Base-by-base conservation (phyloP, 2,113 vertebrate genomes). In the Hemichromis elongatus region DNA sequence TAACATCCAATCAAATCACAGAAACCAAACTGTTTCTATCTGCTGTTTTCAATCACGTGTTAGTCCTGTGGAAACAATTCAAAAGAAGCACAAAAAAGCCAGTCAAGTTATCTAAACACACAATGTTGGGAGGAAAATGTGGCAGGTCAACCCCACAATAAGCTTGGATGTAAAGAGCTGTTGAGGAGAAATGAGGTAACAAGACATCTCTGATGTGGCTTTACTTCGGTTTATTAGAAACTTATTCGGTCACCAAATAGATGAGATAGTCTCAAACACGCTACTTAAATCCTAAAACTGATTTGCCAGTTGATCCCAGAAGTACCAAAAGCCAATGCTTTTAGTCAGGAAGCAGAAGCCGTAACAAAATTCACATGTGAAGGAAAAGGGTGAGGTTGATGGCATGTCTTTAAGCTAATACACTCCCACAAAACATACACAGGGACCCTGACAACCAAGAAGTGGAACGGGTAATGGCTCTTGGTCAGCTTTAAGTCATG, bases 401-500 rank as follows among this genome's bases (percentile, higher is more conserved):
- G 33, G 55, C 24, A 77, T 52, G 16, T 52, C 47, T 78, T 37
- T 24, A 26, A 80, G 26, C 9, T 6, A 68, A 80, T 24, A 53
- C 11, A 75, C 21, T 30, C 66, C 57, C 14, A 13, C n/a, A 83
- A 33, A 56, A n/a, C 61, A 83, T 81, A 78, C 59, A 70, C 14
- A 50, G 18, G 30, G 30, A n/a, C 24, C 66, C 42, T 59, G n/a
- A 70, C 30, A 85, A 55, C 81, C 54, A 79, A 85, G 79, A 30
- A 75, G 37, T 9, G 57, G 26, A 52, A 78, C 35, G n/a, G 77
- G 77, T 84, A 88, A 80, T 79, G 59, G 24, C 13, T 85, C 35
- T 19, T 90, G 88, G 89, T 85, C 82, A 77, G 37, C 47, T 40
- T 80, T 77, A 81, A 84, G 47, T 11, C 21, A 50, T 24, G 19